Evolutionary conservation across 2,113 vertebrate genomes (phyloP).

Genomic region (Fulica atra): DNA sequence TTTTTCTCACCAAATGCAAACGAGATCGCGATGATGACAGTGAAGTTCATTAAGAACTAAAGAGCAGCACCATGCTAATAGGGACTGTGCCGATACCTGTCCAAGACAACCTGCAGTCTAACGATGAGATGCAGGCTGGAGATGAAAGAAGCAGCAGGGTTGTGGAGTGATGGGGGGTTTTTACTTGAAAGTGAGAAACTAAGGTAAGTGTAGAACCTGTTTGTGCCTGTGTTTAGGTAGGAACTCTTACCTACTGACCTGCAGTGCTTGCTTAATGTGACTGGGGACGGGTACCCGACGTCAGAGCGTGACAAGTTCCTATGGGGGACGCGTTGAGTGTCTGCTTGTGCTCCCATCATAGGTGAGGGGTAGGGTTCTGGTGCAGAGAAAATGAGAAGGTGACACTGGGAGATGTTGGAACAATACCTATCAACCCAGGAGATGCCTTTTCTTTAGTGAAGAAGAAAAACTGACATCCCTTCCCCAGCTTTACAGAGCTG

Average conservation of each 20-base stretch:
- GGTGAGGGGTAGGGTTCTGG: not conserved
- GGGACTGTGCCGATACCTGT: not conserved
- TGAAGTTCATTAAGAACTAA: not conserved
- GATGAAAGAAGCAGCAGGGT: not conserved
- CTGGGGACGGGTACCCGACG: not conserved
- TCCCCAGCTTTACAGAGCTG: not conserved
- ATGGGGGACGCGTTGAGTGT: not conserved
- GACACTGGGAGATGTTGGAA: not conserved
- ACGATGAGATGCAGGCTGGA: not conserved
- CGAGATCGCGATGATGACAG: not conserved
- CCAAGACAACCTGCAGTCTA: not conserved
- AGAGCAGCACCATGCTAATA: not conserved
- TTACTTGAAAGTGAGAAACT: not conserved
- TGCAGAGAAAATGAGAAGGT: not conserved
- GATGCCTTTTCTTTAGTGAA: not conserved
- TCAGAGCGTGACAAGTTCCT: not conserved
- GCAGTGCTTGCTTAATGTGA: not conserved
- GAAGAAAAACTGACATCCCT: not conserved
- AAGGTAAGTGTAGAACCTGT: not conserved
- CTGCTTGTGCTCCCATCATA: not conserved
- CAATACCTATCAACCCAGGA: not conserved
- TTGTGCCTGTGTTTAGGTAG: not conserved
- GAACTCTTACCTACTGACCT: rapidly evolving
- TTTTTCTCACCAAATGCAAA: not conserved
- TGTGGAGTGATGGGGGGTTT: not conserved